Base-by-base conservation (phyloP, 2,888 invertebrate species). In the Raillietiella orientalis region DNA sequence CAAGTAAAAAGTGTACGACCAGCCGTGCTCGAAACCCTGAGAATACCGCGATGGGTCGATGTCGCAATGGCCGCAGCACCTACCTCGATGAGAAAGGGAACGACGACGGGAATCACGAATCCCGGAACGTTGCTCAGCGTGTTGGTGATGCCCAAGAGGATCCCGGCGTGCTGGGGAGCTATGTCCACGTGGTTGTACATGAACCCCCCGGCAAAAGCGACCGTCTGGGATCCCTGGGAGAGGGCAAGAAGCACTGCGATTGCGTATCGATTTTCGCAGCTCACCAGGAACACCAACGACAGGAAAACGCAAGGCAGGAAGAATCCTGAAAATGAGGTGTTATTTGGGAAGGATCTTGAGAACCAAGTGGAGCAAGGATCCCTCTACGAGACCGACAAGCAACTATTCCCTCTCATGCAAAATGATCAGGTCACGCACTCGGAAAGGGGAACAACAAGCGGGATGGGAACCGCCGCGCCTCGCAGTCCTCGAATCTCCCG, bases 111-210 rank as follows among this genome's bases (percentile, higher is more conserved):
- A 3, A 46, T 41, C 3, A 47, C 24, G 31, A 50, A 45, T 6
- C 52, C 52, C 20, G 47, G 43, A 3, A 47, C 31, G 11, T 46
- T 45, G 2, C 44, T 49, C 27, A 48, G 35, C 10, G 46, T 44
- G 29, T 52, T 53, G 16, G 46, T 42, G n/a, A 50, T 34, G 2
- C 52, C 53, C 3, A 47, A 47, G 26, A 53, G 34, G 3, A 50
- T 36, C 2, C 52, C 52, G 2, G 50, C 43, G 35, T 41, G 49
- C 3, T 46, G 41, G 2, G 53, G 53, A 2, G 52, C 52, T 27
- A 53, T 36, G 31, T 50, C 52, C 12, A 53, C 38, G 20, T 47
- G 39, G 29, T 47, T 49, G 5, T 49, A 41, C 39, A 49, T 42
- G 34, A 51, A 53, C 2, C 47, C 49, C 5, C 46, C 50, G 12